A percentile compares a stretch with the other conserved stretches of the same genome.
phyloP scores from a whole-genome alignment of 2,113 vertebrate species.

The Ailuropoda melanoleuca region DNA sequence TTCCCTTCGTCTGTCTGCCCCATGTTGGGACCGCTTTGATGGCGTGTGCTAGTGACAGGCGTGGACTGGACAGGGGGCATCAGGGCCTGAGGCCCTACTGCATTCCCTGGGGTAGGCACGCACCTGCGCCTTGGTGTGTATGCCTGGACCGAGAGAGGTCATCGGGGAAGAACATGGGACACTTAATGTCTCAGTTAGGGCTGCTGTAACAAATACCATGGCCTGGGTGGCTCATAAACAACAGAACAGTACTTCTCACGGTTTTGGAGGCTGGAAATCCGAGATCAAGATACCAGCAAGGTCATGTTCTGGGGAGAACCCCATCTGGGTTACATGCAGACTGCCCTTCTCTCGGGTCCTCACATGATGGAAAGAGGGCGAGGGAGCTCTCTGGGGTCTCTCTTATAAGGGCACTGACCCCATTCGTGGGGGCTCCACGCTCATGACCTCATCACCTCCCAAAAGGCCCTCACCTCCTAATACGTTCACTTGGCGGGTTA shows the following conservation, averaged over 20 bases:
- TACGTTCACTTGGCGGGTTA: not conserved
- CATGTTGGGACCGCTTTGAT: not conserved
- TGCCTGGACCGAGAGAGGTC: too few relatives aligned
- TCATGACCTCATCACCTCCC: not conserved
- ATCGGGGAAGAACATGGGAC: not conserved
- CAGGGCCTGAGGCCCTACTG: not conserved
- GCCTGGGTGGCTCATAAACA: not conserved
- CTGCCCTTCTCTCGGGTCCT: fast-evolving
- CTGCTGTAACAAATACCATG: not conserved
- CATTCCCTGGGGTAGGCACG: not conserved
- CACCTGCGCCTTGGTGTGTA: not conserved
- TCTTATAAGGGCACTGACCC: not conserved
- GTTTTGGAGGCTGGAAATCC: not conserved
- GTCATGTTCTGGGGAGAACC: not conserved
- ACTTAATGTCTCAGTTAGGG: not conserved
- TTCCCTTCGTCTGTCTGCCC: not conserved
- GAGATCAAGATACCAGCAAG: not conserved
- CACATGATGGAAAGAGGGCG: not conserved
- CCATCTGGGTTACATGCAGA: not conserved
- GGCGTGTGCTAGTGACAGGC: not conserved
- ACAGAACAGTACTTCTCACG: not conserved
- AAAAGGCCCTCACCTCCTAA: not conserved
- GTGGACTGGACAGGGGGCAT: too few relatives aligned
- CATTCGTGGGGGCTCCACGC: too few relatives aligned
- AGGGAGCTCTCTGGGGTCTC: not conserved